A percentile compares a stretch with the other conserved stretches of the same genome.
Conservation (phyloP, 2,113 vertebrate species). For the Edolisoma coerulescens region DNA sequence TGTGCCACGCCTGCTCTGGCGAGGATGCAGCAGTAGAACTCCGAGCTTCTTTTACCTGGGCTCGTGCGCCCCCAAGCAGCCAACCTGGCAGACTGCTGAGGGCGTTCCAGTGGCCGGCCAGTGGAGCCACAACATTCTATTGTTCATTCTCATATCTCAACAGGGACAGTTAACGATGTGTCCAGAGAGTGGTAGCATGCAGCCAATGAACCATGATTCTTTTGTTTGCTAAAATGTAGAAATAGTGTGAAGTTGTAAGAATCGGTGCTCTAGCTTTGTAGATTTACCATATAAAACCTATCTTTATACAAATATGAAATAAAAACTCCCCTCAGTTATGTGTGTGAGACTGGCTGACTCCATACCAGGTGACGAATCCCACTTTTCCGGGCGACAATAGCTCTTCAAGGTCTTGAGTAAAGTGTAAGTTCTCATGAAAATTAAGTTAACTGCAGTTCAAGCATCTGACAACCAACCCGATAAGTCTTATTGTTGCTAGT, state of each 20-base stretch:
- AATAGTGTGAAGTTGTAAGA: background rate
- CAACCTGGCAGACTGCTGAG: no score
- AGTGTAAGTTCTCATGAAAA: constrained; percentile 76
- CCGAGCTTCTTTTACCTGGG: no score
- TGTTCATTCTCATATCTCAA: constrained; percentile 62
- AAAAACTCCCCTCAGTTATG: accelerated
- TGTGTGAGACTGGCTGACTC: background rate
- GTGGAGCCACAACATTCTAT: no score
- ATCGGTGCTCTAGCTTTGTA: accelerated
- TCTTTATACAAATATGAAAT: background rate
- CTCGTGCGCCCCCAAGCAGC: no score
- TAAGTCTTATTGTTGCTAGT: constrained; percentile 37
- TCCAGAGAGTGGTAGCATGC: no score
- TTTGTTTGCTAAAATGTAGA: background rate
- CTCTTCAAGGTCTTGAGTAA: constrained; percentile 79
- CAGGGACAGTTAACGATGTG: no score
- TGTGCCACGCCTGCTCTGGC: no score
- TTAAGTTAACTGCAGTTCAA: constrained; percentile 16
- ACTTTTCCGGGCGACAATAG: accelerated
- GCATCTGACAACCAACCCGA: constrained; percentile 24
- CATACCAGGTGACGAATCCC: background rate
- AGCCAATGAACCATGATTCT: background rate
- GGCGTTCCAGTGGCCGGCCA: no score
- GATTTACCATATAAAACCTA: background rate
- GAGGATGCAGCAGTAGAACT: no score